Evolutionary conservation across 2,113 vertebrate genomes (phyloP), one percentile per base, ranked within the genome.

Genomic region (Leptobrachium ailaonicum): DNA sequence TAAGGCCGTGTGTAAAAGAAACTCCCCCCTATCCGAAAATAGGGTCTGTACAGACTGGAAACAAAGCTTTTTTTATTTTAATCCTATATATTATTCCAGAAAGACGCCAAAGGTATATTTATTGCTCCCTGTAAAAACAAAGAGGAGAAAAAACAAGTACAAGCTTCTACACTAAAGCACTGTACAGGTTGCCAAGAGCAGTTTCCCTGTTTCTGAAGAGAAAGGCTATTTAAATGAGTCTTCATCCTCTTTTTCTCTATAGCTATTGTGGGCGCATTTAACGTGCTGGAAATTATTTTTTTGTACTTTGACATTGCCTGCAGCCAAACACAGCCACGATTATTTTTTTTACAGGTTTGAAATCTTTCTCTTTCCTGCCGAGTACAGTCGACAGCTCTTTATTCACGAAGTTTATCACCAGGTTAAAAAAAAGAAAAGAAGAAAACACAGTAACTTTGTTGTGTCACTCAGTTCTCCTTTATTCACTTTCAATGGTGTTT

Each of bases 371-470:
- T 45, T 50, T 50, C 44, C 14, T 50, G 14, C 14, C 9, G 71
- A n/a, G 71, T 80, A 56, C 45, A 80, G 63, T 67, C 62, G 67
- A 71, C 78, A 58, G 63, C 58, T 79, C 47, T 32, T 12, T 64
- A 32, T 77, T 79, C 71, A 54, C 78, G 60, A 58, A 14, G 47
- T 80, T 74, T 80, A 67, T 80, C 78, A 58, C 63, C 2, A 73
- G 54, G 58, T 32, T 41, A 2, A 50, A 2, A 67, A 44, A 73
- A 44, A 56, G 8, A n/a, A 73, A 72, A 62, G 64, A 8, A 8
- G 63, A 11, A 12, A 70, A 78, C 54, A 63, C 41, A 20, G 14
- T 45, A 60, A 43, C 69, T 9, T 42, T 77, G 20, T 73, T 14
- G 63, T 10, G 41, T 72, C 44, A 62, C 62, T 20, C 4, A 10